Percentiles rank a stretch among this genome's conserved stretches.
These are phyloP conservation scores for Macroglossus sobrinus DNA, from an alignment of 2,113 vertebrate species.

Conservation along the genomic window DNA sequence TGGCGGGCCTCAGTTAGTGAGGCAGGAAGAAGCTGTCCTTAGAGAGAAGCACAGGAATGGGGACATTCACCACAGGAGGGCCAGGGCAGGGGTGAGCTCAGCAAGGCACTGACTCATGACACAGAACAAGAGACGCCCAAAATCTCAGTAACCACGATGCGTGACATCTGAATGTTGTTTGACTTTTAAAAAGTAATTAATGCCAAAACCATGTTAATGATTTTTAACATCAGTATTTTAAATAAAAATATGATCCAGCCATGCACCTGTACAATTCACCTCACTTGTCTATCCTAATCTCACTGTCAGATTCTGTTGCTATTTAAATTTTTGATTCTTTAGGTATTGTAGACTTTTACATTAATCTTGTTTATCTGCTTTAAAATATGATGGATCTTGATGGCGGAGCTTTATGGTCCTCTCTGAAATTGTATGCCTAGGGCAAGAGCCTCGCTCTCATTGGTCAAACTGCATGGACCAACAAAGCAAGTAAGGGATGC, in stretches of 20 bases:
- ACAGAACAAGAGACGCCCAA: background rate
- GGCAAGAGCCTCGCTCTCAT: background rate
- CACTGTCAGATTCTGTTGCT: no score
- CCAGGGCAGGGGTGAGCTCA: rapidly evolving
- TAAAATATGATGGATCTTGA: background rate
- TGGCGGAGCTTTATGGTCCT: background rate
- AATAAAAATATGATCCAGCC: background rate
- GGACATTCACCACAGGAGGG: background rate
- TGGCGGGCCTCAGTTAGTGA: no score
- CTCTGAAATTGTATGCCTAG: background rate
- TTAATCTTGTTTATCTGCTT: background rate
- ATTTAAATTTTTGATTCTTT: background rate
- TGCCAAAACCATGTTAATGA: background rate
- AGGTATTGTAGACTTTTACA: background rate
- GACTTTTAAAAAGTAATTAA: background rate
- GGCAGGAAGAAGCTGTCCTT: no score
- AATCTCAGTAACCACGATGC: background rate
- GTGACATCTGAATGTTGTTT: background rate
- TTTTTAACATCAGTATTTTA: background rate
- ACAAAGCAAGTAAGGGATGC: rapidly evolving
- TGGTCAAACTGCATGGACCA: rapidly evolving
- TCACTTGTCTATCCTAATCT: background rate
- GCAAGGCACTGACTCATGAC: background rate
- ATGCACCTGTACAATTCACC: background rate
- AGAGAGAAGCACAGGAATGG: background rate